phyloP scores from a whole-genome alignment of 2,797 vertebrate species.

The Eutrigla gurnardus region DNA sequence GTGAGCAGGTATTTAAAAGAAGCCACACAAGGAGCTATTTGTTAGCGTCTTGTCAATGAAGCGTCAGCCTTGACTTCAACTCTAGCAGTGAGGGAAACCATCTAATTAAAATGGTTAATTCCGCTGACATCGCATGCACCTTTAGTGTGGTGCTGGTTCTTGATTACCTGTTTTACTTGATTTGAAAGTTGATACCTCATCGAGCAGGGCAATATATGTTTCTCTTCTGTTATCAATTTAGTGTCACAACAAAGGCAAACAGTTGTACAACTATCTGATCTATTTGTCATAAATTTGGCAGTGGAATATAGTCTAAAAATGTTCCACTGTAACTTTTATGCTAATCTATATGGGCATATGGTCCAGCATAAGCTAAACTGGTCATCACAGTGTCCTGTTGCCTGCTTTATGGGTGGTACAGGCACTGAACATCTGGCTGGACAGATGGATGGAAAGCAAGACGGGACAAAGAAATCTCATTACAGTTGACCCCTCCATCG shows the following conservation, averaged over 20 bases:
- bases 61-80: neutral
- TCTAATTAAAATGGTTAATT: neutral
- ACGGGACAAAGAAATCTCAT: slow-evolving; percentile 60
- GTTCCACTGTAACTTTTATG: slow-evolving; percentile 8
- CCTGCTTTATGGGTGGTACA: slow-evolving; percentile 50
- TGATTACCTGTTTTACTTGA: neutral
- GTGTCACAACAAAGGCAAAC: neutral
- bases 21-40: neutral
- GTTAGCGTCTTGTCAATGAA: neutral
- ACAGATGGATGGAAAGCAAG: slow-evolving; percentile 68
- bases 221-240: neutral
- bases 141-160: neutral
- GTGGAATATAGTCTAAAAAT: slow-evolving; percentile 16
- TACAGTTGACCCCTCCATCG: slow-evolving; percentile 36
- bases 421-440: slow-evolving; percentile 64
- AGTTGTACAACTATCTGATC: neutral
- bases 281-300: neutral
- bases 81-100: neutral
- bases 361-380: slow-evolving; percentile 30
- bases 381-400: slow-evolving; percentile 62
- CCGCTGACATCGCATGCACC: neutral
- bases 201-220: no score
- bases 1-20: neutral
- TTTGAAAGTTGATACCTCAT: neutral
- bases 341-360: slow-evolving; percentile 48